Evolutionary conservation across 2,113 vertebrate genomes (phyloP).

Genomic region (Tychaedon coryphoeus): DNA sequence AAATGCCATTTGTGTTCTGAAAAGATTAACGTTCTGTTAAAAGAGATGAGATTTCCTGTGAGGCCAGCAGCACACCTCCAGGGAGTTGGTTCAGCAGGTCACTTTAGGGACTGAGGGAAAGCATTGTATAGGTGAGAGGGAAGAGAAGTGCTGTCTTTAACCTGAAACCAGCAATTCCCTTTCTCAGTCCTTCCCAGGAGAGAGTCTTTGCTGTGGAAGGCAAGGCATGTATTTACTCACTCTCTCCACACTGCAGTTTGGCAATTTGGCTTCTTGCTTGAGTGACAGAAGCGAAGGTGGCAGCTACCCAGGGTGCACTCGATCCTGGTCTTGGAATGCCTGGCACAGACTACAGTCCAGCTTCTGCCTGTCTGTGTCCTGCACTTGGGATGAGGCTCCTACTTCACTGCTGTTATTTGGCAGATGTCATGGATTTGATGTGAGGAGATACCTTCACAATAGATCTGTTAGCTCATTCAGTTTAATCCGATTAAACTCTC

Average conservation of each 20-base stretch:
- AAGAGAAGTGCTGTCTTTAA: not conserved
- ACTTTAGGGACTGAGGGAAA: not conserved
- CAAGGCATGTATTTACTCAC: not conserved
- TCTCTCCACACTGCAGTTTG: not conserved
- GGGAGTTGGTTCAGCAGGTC: not conserved
- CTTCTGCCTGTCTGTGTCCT: not conserved
- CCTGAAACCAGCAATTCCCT: not conserved
- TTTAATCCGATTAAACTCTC: conserved; percentile 15
- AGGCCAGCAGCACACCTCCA: not conserved
- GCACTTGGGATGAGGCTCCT: not conserved
- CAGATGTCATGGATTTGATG: not conserved
- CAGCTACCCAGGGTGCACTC: not conserved
- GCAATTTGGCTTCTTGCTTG: not conserved
- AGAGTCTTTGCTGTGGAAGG: not conserved
- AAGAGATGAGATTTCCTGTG: not conserved
- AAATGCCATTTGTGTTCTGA: not conserved
- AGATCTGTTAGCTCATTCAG: not conserved
- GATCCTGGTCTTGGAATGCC: not conserved
- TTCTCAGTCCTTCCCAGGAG: not conserved
- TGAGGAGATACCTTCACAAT: not conserved
- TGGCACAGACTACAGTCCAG: not conserved
- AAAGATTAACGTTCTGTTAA: not conserved
- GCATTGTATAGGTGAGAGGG: not conserved
- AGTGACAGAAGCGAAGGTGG: not conserved
- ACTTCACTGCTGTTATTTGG: not conserved